phyloP scores from a whole-genome alignment of 1,140 invertebrate genomes.

The Drosophila chauvacae region DNA sequence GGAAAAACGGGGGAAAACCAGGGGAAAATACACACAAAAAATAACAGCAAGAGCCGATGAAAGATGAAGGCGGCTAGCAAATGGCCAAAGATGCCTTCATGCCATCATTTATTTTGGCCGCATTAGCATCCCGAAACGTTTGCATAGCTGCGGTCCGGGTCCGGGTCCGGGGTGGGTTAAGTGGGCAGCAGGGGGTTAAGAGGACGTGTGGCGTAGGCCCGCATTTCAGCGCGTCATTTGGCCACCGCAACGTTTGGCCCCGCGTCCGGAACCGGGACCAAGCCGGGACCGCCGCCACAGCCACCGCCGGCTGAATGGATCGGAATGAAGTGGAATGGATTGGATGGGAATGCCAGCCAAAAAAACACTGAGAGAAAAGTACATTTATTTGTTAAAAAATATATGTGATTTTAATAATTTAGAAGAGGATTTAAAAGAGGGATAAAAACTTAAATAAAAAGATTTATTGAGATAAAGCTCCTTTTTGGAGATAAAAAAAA shows the following conservation, averaged over 20 bases:
- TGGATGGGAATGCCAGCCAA: conserved; percentile 1
- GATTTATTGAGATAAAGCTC: no score
- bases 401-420: neutral
- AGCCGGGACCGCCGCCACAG: neutral
- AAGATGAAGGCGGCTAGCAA: conserved; percentile 47
- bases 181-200: conserved; percentile 5
- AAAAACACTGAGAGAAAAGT: neutral
- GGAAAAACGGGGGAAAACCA: neutral
- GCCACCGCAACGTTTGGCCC: conserved; percentile 21
- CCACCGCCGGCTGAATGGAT: conserved; percentile 1
- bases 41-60: conserved; percentile 14
- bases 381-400: neutral
- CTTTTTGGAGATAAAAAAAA: no score
- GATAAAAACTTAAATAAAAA: no score
- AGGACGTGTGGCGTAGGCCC: neutral
- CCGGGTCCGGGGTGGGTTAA: neutral
- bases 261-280: neutral
- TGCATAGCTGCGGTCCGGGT: conserved; percentile 29
- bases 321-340: conserved; percentile 23
- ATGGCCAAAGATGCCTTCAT: conserved; percentile 30
- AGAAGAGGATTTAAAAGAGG: neutral
- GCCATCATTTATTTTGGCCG: conserved; percentile 46
- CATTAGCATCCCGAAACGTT: conserved; percentile 39
- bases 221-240: conserved; percentile 38
- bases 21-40: neutral